Conservation (phyloP, 2,888 invertebrate species). For the Andrena chrysosceles region DNA sequence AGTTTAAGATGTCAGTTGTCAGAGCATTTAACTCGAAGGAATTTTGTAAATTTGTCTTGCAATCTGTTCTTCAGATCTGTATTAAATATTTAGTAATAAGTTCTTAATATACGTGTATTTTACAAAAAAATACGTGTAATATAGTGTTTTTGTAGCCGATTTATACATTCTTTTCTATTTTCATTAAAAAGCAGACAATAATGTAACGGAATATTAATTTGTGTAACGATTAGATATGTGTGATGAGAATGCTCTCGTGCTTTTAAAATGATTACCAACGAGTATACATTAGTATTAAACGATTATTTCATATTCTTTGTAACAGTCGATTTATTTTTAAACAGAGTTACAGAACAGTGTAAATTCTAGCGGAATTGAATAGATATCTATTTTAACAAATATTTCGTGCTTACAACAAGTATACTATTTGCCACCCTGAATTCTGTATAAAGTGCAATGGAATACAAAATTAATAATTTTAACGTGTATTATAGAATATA, state of each 20-base stretch:
- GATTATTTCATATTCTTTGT: conserved; percentile 39
- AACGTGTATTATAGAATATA: not conserved
- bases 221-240: conserved; percentile 1
- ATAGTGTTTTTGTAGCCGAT: conserved; percentile 11
- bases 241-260: conserved; percentile 1
- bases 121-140: conserved; percentile 15
- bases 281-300: conserved; percentile 10
- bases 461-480: conserved; percentile 20
- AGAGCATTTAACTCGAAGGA: conserved; percentile 53
- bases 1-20: conserved; percentile 30
- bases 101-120: conserved; percentile 34
- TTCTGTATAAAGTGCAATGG: conserved; percentile 18
- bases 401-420: conserved; percentile 5
- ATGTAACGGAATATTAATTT: conserved; percentile 9
- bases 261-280: conserved; percentile 4
- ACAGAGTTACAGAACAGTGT: not conserved
- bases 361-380: not conserved
- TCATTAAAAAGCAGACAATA: conserved; percentile 14
- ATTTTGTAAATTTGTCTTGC: conserved; percentile 54
- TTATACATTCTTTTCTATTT: conserved; percentile 28
- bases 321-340: conserved; percentile 21
- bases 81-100: conserved; percentile 40
- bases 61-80: conserved; percentile 32
- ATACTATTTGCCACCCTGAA: conserved; percentile 26
- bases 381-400: not conserved